Evolutionary conservation across 1,140 invertebrate species (phyloP), one percentile per base, ranked within the genome.

Genomic region (Drosophila micromelanica): DNA sequence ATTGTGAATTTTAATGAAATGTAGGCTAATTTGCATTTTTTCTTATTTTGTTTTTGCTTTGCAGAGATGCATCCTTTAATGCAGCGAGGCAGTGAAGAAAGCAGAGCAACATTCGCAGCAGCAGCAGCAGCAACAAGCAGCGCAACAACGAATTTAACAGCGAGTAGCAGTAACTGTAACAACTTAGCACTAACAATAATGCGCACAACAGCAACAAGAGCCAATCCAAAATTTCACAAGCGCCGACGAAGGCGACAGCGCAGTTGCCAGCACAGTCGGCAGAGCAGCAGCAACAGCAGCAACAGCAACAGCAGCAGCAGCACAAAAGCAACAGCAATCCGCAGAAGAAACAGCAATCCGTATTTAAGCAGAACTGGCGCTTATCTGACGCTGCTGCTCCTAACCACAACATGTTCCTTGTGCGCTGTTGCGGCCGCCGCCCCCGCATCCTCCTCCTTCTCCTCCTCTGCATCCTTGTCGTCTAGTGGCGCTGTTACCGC

Each of bases 1-100:
- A 17, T 17, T 17, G 17, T 17, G 17, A 23, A 23, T 27, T 27
- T 27, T 27, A 27, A 27, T 27, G 0, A 5, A 27, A 6, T 27
- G 5, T 5, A 6, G 27, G 5, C 27, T 6, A 27, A 27, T 27
- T 6, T 1, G 2, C 5, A 1, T 27, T 5, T 27, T 27, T 5
- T 27, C 27, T 5, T 27, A 6, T 27, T 2, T 5, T n/a, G n/a
- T 63, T 9, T 42, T 9, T 40, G 8, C 5, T 17, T 71, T 57
- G 9, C 60, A 87, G 82, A 61, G 37, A 87, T 85, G 81, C 69
- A 75, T 65, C 57, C 71, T 71, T 71, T 72, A 78, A 78, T 48
- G 46, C 75, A 75, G 65, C 59, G 43, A 8, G 38, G 52, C 42
- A 68, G 52, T 35, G 65, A 37, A 27, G 63, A 40, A 11, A 51